Evolutionary conservation across 2,797 vertebrate species (phyloP).

Genomic region (Rhinogobio ventralis): DNA sequence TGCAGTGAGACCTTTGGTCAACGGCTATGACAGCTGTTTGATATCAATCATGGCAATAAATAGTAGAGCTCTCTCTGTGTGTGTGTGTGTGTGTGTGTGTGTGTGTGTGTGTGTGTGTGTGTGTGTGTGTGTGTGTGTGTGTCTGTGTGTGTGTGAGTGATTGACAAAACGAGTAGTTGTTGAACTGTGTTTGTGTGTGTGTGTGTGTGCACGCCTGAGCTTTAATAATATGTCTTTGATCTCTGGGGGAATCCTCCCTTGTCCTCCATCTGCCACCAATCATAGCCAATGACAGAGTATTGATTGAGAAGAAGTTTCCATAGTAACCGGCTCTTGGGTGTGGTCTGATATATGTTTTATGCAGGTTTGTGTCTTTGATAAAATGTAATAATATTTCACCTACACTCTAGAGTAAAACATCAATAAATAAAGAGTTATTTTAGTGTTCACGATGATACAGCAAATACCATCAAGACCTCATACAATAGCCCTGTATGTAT

Average conservation of each 20-base stretch:
- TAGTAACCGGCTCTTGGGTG: slow-evolving; percentile 68
- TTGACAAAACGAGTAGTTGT: slow-evolving; percentile 30
- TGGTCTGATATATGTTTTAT: slow-evolving; percentile 47
- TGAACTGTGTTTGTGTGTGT: neutral
- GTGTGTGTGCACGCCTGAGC: slow-evolving; percentile 12
- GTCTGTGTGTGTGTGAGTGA: neutral
- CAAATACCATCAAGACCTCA: slow-evolving; percentile 9
- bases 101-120: no score
- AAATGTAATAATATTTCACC: slow-evolving; percentile 27
- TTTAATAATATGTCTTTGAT: slow-evolving; percentile 50
- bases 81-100: neutral
- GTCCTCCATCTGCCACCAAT: slow-evolving; percentile 64
- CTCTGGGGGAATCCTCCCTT: slow-evolving; percentile 50
- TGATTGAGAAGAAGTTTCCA: slow-evolving; percentile 76
- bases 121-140: neutral
- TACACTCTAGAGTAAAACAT: slow-evolving; percentile 24
- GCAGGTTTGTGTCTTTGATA: neutral
- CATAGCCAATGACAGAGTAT: slow-evolving; percentile 78
- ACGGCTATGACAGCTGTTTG: slow-evolving; percentile 25
- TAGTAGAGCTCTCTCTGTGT: neutral
- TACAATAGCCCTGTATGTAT: neutral
- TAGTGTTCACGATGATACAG: neutral
- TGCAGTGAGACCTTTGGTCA: slow-evolving; percentile 26
- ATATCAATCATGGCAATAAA: slow-evolving; percentile 23
- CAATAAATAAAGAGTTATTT: slow-evolving; percentile 2